Conservation (phyloP, 2,113 vertebrate species). For the Lepus europaeus region DNA sequence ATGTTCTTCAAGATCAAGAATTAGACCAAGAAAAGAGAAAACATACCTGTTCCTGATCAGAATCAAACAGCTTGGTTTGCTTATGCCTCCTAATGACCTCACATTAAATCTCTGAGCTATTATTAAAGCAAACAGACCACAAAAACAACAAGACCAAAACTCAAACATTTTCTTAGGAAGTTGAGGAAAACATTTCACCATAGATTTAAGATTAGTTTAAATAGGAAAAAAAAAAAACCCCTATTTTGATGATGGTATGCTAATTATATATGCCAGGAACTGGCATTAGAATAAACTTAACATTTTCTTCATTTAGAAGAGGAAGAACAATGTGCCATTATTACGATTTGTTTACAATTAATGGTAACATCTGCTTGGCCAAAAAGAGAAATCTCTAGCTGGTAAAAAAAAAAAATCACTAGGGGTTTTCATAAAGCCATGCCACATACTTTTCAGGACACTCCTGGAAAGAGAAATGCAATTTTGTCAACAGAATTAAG, state of each 20-base stretch:
- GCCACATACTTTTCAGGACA: neutral
- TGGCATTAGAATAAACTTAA: neutral
- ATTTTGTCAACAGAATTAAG: neutral
- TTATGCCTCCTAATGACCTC: neutral
- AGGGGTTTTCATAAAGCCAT: neutral
- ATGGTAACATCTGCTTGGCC: neutral
- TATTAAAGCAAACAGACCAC: neutral
- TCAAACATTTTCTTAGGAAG: slow-evolving; percentile 44
- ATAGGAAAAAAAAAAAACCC: neutral
- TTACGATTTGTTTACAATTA: neutral
- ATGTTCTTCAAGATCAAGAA: neutral
- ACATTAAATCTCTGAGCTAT: slow-evolving; percentile 3
- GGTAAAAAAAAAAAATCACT: neutral
- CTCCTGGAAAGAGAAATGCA: neutral
- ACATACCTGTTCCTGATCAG: neutral
- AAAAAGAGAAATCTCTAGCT: neutral
- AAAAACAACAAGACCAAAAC: slow-evolving; percentile 8
- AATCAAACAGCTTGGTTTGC: neutral
- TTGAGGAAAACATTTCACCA: neutral
- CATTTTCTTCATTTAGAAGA: neutral
- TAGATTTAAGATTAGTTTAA: neutral
- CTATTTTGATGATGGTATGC: neutral
- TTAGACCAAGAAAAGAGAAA: slow-evolving; percentile 18
- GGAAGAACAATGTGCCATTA: neutral
- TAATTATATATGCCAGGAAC: neutral